phyloP scores from a whole-genome alignment of 2,797 vertebrate species.

The Lemur catta region DNA sequence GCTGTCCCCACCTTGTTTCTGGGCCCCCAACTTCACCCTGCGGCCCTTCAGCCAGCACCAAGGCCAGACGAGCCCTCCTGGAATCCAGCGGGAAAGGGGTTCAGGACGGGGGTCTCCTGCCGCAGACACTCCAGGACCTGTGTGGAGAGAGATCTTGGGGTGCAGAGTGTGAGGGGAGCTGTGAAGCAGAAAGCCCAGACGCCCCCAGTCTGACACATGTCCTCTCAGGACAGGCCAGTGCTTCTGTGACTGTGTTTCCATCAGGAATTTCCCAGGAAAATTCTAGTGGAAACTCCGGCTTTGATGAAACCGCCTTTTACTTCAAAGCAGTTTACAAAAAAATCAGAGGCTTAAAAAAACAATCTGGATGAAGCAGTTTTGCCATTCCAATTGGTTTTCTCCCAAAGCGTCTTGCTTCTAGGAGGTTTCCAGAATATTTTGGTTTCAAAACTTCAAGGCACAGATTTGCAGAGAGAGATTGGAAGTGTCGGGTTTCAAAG shows the following conservation, averaged over 20 bases:
- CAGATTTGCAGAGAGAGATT: not conserved
- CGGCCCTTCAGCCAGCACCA: accelerated
- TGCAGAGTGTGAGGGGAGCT: not conserved
- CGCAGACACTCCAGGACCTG: accelerated
- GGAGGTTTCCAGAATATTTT: not conserved
- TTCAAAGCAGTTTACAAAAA: not conserved
- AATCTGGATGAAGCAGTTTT: accelerated
- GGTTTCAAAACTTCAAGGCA: not conserved
- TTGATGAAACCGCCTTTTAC: not conserved
- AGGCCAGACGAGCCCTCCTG: not conserved
- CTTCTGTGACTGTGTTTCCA: too few species aligned
- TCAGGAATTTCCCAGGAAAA: not conserved
- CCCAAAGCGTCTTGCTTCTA: not conserved
- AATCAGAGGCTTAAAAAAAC: not conserved
- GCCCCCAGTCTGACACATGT: accelerated
- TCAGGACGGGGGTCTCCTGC: not conserved
- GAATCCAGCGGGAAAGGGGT: not conserved
- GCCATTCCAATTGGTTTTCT: not conserved
- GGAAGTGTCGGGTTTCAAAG: not conserved
- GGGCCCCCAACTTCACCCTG: accelerated
- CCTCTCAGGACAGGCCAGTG: accelerated
- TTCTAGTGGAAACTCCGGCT: not conserved
- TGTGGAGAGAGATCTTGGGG: not conserved
- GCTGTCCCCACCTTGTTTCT: not conserved
- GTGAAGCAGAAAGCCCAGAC: accelerated